Conservation (phyloP, 1,140 invertebrate genomes). For the Drosophila mayri region DNA sequence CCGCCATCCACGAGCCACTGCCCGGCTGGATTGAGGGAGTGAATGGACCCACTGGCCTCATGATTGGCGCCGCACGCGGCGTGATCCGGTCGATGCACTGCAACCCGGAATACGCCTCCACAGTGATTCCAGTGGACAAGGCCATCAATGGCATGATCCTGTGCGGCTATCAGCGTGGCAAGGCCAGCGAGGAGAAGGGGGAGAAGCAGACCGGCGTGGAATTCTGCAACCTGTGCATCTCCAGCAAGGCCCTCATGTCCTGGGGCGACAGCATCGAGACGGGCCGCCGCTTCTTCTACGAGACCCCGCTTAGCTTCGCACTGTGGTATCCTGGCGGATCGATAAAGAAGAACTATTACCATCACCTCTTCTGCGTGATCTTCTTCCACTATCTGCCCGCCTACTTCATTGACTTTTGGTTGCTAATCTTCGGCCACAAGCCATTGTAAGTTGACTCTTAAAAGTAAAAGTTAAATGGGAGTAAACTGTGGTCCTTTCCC, state of each 20-base stretch:
- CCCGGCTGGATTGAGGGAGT: conserved; percentile 97
- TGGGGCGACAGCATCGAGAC: conserved; percentile 92
- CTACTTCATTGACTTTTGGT: conserved; percentile 90
- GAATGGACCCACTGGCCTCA: conserved; percentile 95
- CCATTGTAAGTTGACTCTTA: conserved; percentile 88
- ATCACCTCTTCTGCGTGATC: conserved; percentile 89
- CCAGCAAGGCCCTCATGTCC: conserved; percentile 87
- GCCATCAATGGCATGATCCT: conserved; percentile 92
- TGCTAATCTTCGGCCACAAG: conserved; percentile 89
- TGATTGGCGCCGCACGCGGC: conserved; percentile 93
- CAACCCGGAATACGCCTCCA: conserved; percentile 87
- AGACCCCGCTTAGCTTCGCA: conserved; percentile 88
- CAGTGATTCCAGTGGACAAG: conserved; percentile 93
- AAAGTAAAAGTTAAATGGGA: background rate
- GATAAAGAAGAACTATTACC: conserved; percentile 89
- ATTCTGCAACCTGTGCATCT: conserved; percentile 88
- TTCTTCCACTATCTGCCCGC: conserved; percentile 93
- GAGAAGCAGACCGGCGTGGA: conserved; percentile 67
- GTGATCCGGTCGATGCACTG: conserved; percentile 90
- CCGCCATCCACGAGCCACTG: conserved; percentile 89
- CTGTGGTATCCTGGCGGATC: conserved; percentile 93
- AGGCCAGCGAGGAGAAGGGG: conserved; percentile 72
- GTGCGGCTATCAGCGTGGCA: conserved; percentile 88
- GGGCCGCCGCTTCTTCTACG: conserved; percentile 87
- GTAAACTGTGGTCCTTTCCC: conserved; percentile 5